phyloP scores from a whole-genome alignment of 1,140 invertebrate genomes.

The Leptinotarsa defecta region DNA sequence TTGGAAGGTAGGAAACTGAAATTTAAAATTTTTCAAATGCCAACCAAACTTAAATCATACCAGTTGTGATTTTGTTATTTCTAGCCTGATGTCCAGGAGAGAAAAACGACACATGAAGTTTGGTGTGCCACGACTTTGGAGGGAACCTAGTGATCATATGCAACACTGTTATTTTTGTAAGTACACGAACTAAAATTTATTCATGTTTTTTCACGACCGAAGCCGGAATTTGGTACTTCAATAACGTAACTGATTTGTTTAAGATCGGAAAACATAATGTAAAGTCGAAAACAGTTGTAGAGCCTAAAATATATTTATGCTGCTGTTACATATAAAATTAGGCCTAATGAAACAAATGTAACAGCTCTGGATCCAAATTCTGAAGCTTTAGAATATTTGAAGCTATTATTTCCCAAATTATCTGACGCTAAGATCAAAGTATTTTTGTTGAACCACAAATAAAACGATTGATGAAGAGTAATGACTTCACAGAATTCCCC shows the following conservation, averaged over 20 bases:
- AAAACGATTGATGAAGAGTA: too few species aligned
- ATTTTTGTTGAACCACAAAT: background rate
- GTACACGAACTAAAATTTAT: background rate
- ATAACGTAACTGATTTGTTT: too few species aligned
- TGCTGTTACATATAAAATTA: conserved; percentile 53
- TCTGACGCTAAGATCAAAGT: background rate
- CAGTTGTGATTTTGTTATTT: background rate
- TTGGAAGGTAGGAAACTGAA: too few species aligned
- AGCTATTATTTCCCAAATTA: conserved; percentile 11
- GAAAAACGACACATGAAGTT: conserved; percentile 19
- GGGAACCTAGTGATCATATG: conserved; percentile 22
- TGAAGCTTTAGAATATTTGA: conserved; percentile 35
- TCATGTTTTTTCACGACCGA: too few species aligned
- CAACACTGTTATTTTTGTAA: background rate
- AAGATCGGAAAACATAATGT: too few species aligned
- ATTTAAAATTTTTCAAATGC: too few species aligned
- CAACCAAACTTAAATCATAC: background rate
- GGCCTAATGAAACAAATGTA: too few species aligned
- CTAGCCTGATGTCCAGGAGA: background rate
- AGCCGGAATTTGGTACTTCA: too few species aligned
- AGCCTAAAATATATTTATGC: conserved; percentile 46
- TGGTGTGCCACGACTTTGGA: conserved; percentile 17
- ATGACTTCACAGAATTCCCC: too few species aligned
- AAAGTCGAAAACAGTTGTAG: too few species aligned
- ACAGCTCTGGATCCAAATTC: conserved; percentile 38